Evolutionary conservation across 2,797 vertebrate species (phyloP).

Genomic region (Loris lydekkerianus): DNA sequence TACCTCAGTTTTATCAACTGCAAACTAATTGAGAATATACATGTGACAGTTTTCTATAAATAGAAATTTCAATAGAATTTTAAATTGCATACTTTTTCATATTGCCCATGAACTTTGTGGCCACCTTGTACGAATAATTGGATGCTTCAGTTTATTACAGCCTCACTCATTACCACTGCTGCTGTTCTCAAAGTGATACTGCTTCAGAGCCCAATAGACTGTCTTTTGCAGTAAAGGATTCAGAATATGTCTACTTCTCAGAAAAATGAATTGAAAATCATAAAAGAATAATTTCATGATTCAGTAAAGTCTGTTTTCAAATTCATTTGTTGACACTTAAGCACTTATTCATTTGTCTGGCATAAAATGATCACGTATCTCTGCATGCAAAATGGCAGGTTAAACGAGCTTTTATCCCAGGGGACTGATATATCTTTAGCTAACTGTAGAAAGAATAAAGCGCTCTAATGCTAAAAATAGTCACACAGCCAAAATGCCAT

Average conservation of each 20-base stretch:
- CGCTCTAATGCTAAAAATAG: not conserved
- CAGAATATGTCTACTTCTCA: constrained; percentile 34
- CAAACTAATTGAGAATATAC: not conserved
- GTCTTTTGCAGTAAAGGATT: constrained; percentile 7
- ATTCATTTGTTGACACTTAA: not conserved
- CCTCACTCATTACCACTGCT: not conserved
- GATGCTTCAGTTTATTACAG: not conserved
- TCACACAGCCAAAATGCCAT: not conserved
- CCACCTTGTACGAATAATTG: not conserved
- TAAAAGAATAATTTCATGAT: not conserved
- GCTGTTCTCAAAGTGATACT: not conserved
- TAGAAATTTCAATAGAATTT: not conserved
- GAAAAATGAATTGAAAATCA: not conserved
- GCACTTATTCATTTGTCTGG: not conserved
- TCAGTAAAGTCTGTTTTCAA: constrained; percentile 50
- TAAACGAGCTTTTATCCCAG: not conserved
- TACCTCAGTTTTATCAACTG: constrained; percentile 39
- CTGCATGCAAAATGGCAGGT: not conserved
- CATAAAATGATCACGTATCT: not conserved
- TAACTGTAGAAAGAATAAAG: not conserved
- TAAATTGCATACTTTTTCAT: no score
- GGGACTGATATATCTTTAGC: not conserved
- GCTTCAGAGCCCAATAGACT: not conserved
- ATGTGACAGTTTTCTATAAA: not conserved
- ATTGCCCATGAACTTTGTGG: no score